phyloP scores from a whole-genome alignment of 2,113 vertebrate genomes.

The Hyperoodon ampullatus region DNA sequence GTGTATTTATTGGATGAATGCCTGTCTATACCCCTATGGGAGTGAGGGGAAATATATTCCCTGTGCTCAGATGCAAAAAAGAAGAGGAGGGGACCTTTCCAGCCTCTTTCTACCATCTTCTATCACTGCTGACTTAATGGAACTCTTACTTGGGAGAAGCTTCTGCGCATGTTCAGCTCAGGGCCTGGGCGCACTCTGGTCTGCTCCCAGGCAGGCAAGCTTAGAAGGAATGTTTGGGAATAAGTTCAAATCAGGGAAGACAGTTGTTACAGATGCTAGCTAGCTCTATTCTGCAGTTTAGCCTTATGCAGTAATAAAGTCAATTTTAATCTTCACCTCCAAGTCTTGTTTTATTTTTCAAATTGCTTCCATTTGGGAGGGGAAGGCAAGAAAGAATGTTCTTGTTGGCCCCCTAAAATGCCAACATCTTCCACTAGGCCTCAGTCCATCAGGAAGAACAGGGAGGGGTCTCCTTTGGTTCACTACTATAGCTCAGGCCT shows the following conservation, averaged over 20 bases:
- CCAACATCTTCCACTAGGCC: background rate
- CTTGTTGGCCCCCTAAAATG: background rate
- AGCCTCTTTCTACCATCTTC: background rate
- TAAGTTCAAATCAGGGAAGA: background rate
- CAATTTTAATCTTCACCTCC: background rate
- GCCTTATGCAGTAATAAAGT: background rate
- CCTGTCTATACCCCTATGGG: background rate
- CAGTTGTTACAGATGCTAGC: background rate
- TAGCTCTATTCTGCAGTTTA: background rate
- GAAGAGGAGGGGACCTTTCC: background rate
- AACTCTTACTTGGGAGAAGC: background rate
- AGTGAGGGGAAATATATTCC: background rate
- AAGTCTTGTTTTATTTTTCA: background rate
- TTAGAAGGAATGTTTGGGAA: background rate
- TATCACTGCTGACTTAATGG: background rate
- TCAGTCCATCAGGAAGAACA: background rate
- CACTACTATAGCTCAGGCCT: background rate
- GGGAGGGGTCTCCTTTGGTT: background rate
- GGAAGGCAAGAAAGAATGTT: background rate
- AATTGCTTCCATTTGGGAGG: background rate
- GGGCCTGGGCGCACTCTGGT: no score
- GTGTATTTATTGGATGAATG: background rate
- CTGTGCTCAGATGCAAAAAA: background rate
- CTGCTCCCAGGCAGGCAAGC: background rate
- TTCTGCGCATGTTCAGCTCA: rapidly evolving